Conservation (phyloP, 1,140 invertebrate species). For the Drosophila simulans region DNA sequence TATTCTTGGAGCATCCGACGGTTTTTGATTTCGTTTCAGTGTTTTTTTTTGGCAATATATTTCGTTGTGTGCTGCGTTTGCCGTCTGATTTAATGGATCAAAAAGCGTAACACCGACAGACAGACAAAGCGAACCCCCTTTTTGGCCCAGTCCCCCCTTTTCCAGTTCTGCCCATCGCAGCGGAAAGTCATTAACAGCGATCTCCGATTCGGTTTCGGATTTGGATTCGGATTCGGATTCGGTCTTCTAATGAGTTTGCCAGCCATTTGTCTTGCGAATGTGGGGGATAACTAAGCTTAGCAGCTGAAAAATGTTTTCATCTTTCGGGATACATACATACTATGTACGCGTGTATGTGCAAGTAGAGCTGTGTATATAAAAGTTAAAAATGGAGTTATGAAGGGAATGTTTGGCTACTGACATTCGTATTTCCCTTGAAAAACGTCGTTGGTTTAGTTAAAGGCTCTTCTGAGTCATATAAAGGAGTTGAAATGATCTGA, state of each 20-base stretch:
- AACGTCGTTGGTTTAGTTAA: not conserved
- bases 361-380: conserved; percentile 4
- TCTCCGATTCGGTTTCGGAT: conserved; percentile 37
- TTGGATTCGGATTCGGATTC: conserved; percentile 6
- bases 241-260: conserved; percentile 46
- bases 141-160: not conserved
- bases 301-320: conserved; percentile 24
- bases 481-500: not conserved
- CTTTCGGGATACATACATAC: not conserved
- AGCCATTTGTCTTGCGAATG: conserved; percentile 38
- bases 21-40: conserved; percentile 23
- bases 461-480: not conserved
- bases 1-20: conserved; percentile 29
- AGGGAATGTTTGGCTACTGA: not conserved
- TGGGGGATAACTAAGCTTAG: not conserved
- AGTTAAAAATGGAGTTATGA: conserved; percentile 3
- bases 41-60: not conserved
- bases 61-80: conserved; percentile 44
- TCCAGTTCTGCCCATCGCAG: conserved; percentile 61
- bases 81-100: conserved; percentile 74
- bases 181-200: conserved; percentile 71
- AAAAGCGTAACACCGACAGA: conserved; percentile 72
- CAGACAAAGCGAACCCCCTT: conserved; percentile 8
- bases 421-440: conserved; percentile 23
- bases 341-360: too few species aligned